phyloP scores from a whole-genome alignment of 92 coral and sea anemone species.

The Meandrina meandrites region DNA sequence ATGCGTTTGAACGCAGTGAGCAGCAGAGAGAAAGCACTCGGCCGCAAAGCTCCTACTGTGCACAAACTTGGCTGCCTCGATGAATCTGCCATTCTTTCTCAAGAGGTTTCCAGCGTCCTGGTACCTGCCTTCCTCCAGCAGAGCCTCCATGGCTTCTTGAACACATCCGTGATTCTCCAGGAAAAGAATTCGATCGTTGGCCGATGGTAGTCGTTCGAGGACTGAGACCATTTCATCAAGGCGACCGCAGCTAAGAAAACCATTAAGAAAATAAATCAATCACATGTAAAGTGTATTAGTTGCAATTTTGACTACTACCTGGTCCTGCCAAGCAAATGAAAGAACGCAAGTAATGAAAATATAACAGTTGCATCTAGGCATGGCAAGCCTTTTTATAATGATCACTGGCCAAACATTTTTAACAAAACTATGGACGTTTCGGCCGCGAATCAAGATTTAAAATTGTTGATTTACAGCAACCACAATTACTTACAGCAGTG shows the following conservation, averaged over 20 bases:
- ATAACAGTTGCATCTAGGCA: no score
- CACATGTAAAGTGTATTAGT: background rate
- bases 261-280: background rate
- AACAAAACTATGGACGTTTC: no score
- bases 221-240: slow-evolving; percentile 75
- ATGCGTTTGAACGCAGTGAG: slow-evolving; percentile 44
- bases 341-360: no score
- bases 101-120: slow-evolving; percentile 78
- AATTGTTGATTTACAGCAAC: no score
- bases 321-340: no score
- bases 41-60: slow-evolving; percentile 65
- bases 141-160: slow-evolving; percentile 78
- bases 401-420: no score
- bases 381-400: no score
- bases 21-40: slow-evolving; percentile 72
- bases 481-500: no score
- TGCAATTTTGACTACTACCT: no score
- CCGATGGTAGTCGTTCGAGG: slow-evolving; percentile 75
- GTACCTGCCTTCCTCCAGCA: slow-evolving; percentile 68
- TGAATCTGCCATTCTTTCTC: slow-evolving; percentile 76
- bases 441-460: no score
- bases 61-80: slow-evolving; percentile 71
- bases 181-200: slow-evolving; percentile 79
- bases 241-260: slow-evolving; percentile 35
- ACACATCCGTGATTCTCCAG: slow-evolving; percentile 75